Base-by-base conservation (phyloP, 2,113 vertebrate genomes). In the Prunella himalayana region DNA sequence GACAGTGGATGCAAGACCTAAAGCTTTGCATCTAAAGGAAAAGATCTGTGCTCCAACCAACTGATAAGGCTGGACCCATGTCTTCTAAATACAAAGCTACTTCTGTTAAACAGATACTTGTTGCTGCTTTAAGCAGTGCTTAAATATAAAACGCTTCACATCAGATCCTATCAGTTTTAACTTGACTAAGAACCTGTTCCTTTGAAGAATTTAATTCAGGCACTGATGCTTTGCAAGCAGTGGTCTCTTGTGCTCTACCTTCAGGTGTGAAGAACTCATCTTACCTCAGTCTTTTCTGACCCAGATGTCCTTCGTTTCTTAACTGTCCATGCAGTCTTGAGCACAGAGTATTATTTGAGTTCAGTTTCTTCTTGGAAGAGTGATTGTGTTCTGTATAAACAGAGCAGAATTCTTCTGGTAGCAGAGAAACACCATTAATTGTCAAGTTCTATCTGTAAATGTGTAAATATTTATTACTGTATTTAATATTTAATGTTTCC, bases 401-500 rank as follows among this genome's bases (percentile, higher is more conserved):
- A 95, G 94, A 88, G 56, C 86, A 65, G 33, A 81, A 70, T 86
- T 95, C 60, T 89, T 94, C 60, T 94, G 82, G 83, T 93, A 96
- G 93, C 81, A 95, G 88, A 88, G 79, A 85, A 94, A 92, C 66
- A 86, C 37, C 86, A 86, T 92, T 81, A 96, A 78, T 85, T 93
- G 92, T 89, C 71, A 82, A 94, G 96, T 97, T 37, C 35, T 96
- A 92, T 92, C 95, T 98, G 94, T 97, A 98, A 93, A 96, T 96
- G 84, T 95, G 97, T 98, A 98, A 97, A 98, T 98, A 98, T 97
- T 97, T 98, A 96, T 96, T 95, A 59, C 24, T 96, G 88, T 98
- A 98, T 98, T 98, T 98, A 98, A 97, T 98, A 98, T 98, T 98
- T 98, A 98, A 98, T 82, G 89, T 96, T 97, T 86, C 85, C 76